Conservation (phyloP, 2,113 vertebrate species). For the Erythrolamprus reginae region DNA sequence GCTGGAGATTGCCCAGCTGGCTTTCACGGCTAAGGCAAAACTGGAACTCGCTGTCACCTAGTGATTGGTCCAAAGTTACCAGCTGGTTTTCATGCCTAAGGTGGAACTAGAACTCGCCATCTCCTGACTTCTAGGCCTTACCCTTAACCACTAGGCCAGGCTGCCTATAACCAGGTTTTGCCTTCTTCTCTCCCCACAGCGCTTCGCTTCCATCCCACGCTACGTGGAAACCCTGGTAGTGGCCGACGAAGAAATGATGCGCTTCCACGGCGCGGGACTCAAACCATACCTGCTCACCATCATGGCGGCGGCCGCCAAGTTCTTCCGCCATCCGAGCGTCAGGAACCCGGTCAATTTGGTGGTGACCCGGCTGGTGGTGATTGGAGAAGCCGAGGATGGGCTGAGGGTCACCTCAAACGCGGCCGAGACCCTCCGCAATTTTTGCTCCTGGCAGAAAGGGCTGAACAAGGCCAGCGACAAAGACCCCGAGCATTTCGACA, state of each 20-base stretch:
- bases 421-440: conserved; percentile 65
- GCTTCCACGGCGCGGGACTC: conserved; percentile 61
- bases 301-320: conserved; percentile 62
- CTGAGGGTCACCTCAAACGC: conserved; percentile 62
- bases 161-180: not conserved
- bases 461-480: conserved; percentile 64
- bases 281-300: conserved; percentile 68
- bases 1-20: not conserved
- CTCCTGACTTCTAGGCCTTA: not conserved
- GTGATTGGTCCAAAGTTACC: not conserved
- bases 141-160: not conserved
- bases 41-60: not conserved
- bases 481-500: conserved; percentile 69
- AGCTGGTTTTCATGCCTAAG: not conserved
- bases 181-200: conserved; percentile 30
- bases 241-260: conserved; percentile 67
- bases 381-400: conserved; percentile 59
- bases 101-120: not conserved
- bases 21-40: not conserved
- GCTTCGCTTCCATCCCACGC: conserved; percentile 66
- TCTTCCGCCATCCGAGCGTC: conserved; percentile 69
- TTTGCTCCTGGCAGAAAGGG: conserved; percentile 69
- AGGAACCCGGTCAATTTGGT: conserved; percentile 65
- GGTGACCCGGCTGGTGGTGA: conserved; percentile 65
- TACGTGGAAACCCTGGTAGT: conserved; percentile 72